Percentiles rank a stretch among this genome's conserved stretches.
These are phyloP conservation scores for Sakesphorus luctuosus DNA, from an alignment of 2,113 vertebrate species.

Conservation along the genomic window DNA sequence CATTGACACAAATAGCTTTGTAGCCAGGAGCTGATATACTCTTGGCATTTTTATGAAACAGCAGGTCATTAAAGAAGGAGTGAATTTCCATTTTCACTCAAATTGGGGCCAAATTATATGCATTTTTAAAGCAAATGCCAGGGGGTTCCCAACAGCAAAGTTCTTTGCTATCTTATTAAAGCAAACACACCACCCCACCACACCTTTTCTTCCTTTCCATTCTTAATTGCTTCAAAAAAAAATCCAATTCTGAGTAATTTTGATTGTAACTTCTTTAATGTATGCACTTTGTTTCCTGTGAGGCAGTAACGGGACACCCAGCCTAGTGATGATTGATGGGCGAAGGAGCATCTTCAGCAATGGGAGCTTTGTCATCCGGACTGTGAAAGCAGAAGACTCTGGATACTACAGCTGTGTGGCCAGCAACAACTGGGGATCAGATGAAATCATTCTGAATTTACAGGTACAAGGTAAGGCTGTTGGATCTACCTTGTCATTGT, in stretches of 20 bases:
- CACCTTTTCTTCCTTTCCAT: background rate
- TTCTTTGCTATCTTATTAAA: background rate
- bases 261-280: slow-evolving; percentile 85
- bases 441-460: slow-evolving; percentile 94
- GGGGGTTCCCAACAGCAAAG: background rate
- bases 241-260: slow-evolving; percentile 62
- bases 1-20: background rate
- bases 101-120: background rate
- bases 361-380: slow-evolving; percentile 96
- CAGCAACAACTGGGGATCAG: slow-evolving; percentile 97
- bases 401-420: slow-evolving; percentile 96
- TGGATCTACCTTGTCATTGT: background rate
- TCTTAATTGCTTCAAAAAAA: background rate
- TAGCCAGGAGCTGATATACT: background rate
- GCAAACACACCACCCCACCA: accelerated
- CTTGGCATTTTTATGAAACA: background rate
- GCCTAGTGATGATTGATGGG: slow-evolving; percentile 91
- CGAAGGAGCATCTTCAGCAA: slow-evolving; percentile 92
- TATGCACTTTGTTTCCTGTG: slow-evolving; percentile 84
- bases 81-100: background rate
- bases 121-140: background rate
- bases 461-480: slow-evolving; percentile 91
- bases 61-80: background rate
- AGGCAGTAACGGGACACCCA: slow-evolving; percentile 94
- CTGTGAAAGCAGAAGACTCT: slow-evolving; percentile 96